Percentiles rank a stretch among this genome's conserved stretches.
phyloP scores from a whole-genome alignment of 2,113 vertebrate species.

The Hirundichthys speculiger region DNA sequence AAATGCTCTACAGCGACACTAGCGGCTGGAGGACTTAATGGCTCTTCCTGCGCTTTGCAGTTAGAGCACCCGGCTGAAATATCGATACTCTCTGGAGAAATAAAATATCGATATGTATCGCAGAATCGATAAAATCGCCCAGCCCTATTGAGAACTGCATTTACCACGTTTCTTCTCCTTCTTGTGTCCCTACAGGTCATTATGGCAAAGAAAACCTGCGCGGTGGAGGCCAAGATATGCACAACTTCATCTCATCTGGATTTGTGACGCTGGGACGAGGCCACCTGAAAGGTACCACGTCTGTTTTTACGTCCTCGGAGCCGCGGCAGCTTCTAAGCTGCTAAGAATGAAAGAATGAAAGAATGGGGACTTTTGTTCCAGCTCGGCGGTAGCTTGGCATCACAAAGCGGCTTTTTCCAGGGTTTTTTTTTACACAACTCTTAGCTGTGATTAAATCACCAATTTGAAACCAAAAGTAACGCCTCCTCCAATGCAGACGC shows the following conservation, averaged over 20 bases:
- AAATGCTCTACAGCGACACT: no score
- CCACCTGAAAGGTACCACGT: slow-evolving; percentile 92
- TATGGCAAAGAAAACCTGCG: slow-evolving; percentile 94
- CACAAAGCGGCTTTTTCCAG: slow-evolving; percentile 57
- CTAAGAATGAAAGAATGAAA: slow-evolving; percentile 12
- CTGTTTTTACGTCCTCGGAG: no score
- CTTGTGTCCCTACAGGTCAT: slow-evolving; percentile 81
- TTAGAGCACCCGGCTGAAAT: no score
- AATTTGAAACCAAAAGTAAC: slow-evolving; percentile 44
- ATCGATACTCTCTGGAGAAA: no score
- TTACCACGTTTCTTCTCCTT: neutral
- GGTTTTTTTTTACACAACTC: slow-evolving; percentile 27
- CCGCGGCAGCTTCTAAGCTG: no score
- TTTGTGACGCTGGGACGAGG: slow-evolving; percentile 96
- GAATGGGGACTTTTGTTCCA: slow-evolving; percentile 45
- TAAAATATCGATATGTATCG: no score
- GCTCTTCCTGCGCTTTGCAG: no score
- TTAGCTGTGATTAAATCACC: slow-evolving; percentile 52
- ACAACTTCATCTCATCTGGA: slow-evolving; percentile 98
- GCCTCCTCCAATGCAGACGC: slow-evolving; percentile 35
- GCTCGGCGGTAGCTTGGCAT: slow-evolving; percentile 46
- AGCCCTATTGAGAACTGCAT: no score
- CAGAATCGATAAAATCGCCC: no score
- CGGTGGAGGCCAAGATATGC: slow-evolving; percentile 91
- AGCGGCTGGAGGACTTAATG: no score